These are phyloP conservation scores for Scartelaos histophorus DNA, from an alignment of 2,113 vertebrate species.

Conservation along the genomic window DNA sequence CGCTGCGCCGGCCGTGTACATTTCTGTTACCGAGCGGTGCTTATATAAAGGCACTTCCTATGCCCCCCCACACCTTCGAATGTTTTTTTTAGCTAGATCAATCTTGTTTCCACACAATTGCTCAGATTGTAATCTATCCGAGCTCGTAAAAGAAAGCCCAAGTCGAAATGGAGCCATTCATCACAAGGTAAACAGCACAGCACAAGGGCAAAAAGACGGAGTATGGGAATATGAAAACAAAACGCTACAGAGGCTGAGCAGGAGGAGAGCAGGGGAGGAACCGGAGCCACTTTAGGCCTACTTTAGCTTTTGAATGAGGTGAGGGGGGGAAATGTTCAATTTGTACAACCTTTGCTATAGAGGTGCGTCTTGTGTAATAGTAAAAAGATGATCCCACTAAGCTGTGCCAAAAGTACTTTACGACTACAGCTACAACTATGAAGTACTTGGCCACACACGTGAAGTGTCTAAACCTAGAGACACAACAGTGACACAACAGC, in stretches of 20 bases:
- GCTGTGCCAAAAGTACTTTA: neutral
- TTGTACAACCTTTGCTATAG: neutral
- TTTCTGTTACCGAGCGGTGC: constrained; percentile 27
- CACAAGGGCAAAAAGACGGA: constrained; percentile 38
- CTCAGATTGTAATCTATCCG: constrained; percentile 75
- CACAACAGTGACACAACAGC: neutral
- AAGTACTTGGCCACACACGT: neutral
- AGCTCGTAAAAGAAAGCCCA: constrained; percentile 26
- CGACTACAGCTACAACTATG: neutral
- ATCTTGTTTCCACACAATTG: constrained; percentile 70
- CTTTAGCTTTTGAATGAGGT: neutral
- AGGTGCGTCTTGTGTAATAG: neutral
- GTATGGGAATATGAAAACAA: constrained; percentile 39
- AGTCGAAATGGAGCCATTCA: constrained; percentile 79
- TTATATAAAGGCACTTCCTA: constrained; percentile 16
- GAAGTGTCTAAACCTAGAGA: neutral
- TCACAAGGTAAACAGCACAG: constrained; percentile 66
- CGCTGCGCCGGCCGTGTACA: constrained; percentile 13
- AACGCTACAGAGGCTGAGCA: constrained; percentile 10
- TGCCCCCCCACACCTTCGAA: constrained; percentile 3
- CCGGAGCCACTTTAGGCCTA: neutral
- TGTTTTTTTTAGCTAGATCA: constrained; percentile 46
- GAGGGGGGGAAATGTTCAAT: neutral
- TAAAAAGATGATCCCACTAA: neutral
- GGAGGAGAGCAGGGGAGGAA: constrained; percentile 38